A percentile compares a stretch with the other conserved stretches of the same genome.
phyloP scores from a whole-genome alignment of 2,888 invertebrate species.

The Apantesis nais region DNA sequence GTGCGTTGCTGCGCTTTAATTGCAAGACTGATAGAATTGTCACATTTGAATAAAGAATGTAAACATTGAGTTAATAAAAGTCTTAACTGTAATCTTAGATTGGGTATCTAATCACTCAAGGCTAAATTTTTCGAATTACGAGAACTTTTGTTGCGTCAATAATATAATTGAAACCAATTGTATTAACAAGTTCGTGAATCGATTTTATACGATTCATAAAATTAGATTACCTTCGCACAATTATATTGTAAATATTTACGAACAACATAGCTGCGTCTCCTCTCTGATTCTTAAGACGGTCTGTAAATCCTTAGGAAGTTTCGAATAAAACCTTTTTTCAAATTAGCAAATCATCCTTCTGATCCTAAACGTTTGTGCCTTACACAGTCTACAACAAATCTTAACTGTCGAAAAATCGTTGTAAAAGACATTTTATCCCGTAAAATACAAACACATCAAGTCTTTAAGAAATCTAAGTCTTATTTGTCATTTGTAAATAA shows the following conservation, averaged over 20 bases:
- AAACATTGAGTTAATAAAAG: background rate
- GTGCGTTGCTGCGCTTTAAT: background rate
- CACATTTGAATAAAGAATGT: background rate
- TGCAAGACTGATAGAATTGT: background rate
- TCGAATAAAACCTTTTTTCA: background rate
- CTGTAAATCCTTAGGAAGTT: background rate
- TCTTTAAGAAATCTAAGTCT: background rate
- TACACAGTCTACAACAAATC: background rate
- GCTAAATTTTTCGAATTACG: conserved; percentile 23
- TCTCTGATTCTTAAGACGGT: background rate
- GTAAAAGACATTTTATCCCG: too few species aligned
- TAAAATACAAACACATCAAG: too few species aligned
- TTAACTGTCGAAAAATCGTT: too few species aligned
- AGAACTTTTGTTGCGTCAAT: conserved; percentile 24
- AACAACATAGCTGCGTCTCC: background rate
- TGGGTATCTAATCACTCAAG: conserved; percentile 21
- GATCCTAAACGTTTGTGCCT: background rate
- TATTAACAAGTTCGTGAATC: conserved; percentile 26
- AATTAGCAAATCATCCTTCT: background rate
- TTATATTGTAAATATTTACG: conserved; percentile 9
- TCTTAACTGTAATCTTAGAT: conserved; percentile 17
- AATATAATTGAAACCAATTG: conserved; percentile 29
- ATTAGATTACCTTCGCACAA: conserved; percentile 13
- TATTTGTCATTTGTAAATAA: background rate
- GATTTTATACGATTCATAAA: conserved; percentile 33